Percentiles rank a stretch among this genome's conserved stretches.
These are phyloP conservation scores for Pristionchus pacificus DNA, from an alignment of 1,140 invertebrate genomes.

Conservation along the genomic window DNA sequence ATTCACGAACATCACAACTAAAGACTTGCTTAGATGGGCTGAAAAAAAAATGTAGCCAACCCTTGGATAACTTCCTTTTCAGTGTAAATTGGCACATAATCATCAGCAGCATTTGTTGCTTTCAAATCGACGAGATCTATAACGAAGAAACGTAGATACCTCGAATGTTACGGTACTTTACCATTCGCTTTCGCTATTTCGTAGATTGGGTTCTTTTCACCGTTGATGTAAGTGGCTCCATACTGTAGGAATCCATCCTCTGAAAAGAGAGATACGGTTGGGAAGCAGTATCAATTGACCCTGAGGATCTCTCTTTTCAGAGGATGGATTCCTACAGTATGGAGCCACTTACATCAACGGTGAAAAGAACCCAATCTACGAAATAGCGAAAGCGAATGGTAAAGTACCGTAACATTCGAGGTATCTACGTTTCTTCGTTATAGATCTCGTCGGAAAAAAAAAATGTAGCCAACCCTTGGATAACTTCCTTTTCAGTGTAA, in stretches of 20 bases:
- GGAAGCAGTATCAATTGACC: no score
- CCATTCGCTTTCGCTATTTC: slow-evolving; percentile 2
- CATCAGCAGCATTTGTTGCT: background rate
- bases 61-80: background rate
- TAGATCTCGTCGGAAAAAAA: slow-evolving; percentile 9
- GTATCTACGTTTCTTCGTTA: background rate
- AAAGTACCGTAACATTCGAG: background rate
- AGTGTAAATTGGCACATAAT: background rate
- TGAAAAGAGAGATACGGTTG: no score
- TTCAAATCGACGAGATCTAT: slow-evolving; percentile 1
- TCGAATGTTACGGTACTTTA: background rate
- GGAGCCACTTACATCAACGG: slow-evolving; percentile 24
- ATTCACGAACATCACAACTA: background rate
- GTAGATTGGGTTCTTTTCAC: slow-evolving; percentile 19
- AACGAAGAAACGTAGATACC: background rate
- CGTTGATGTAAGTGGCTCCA: slow-evolving; percentile 23
- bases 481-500: background rate
- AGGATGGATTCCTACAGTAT: no score
- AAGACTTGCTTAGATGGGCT: background rate
- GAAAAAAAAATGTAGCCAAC: slow-evolving; percentile 1
- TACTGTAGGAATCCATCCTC: no score
- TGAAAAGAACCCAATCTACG: slow-evolving; percentile 16
- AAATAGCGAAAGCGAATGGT: slow-evolving; percentile 5
- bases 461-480: background rate
- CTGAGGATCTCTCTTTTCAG: no score